Base-by-base conservation (phyloP, 2,797 vertebrate genomes). In the Coilia nasus region DNA sequence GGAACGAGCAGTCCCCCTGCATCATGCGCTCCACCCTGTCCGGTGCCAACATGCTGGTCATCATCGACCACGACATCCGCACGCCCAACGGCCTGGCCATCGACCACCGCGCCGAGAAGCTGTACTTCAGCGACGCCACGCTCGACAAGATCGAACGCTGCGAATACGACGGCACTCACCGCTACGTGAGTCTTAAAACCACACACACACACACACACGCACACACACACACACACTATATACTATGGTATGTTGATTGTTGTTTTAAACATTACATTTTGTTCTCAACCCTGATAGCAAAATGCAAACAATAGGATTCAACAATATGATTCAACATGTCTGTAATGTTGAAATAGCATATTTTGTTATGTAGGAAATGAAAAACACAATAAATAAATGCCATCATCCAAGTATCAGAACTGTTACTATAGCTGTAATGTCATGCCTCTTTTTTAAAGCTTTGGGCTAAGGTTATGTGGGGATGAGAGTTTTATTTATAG, bases 61-160 rank as follows among this genome's bases (percentile, higher is more conserved):
- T 99, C 92, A 97, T 99, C 0, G 96, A 97, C 91, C 97, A 93
- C 28, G 97, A 99, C 93, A 98, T 99, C 78, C 97, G 97, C 88
- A 99, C 98, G 0, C 98, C 98, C 88, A 99, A 99, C 0, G 98
- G 98, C 6, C 91, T 99, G 89, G 98, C 98, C 88, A 97, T 99
- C 0, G 98, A 99, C 93, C 98, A 99, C 93, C 97, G 95, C 0
- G 95, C 98, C 0, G 98, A 99, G 93, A 99, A 99, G 86, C 97
- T 99, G 78, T 99, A 99, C 92, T 99, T 99, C 94, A 99, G 98
- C 0, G 98, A 99, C 0, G 98, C 98, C 91, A 99, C 98, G 0
- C 93, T 99, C 91, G 98, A 99, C 94, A 99, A 99, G 93, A 99
- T 99, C 0, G 98, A 99, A 85, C 97, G 98, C 28, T 99, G 98